Evolutionary conservation across 37 sponge, comb jelly and placozoan genomes (phyloP).

Genomic region (Bolinopsis microptera): DNA sequence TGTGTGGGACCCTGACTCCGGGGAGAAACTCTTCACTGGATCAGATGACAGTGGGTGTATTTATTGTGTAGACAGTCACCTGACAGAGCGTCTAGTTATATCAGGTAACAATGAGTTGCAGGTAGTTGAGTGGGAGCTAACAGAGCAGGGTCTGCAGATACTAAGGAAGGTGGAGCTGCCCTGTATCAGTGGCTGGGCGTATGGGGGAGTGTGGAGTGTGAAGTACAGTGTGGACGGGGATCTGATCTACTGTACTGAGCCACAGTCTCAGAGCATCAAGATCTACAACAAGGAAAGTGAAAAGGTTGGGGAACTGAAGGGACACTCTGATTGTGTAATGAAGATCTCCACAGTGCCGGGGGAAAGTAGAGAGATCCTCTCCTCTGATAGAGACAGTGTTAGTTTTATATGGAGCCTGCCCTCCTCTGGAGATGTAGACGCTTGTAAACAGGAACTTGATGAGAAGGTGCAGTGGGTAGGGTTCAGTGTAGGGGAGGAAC

Average conservation of each 20-base stretch:
- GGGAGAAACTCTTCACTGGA: neutral
- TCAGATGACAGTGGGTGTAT: slow-evolving; percentile 24
- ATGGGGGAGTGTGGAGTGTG: slow-evolving; percentile 34
- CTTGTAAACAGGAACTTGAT: slow-evolving; percentile 17
- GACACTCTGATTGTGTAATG: slow-evolving; percentile 44
- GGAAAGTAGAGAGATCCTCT: slow-evolving; percentile 10
- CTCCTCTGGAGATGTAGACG: neutral
- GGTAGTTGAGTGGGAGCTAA: slow-evolving; percentile 6
- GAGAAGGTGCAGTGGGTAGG: slow-evolving; percentile 40
- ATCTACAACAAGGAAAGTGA: neutral
- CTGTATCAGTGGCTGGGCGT: slow-evolving; percentile 48
- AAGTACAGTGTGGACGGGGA: neutral
- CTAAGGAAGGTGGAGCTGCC: neutral
- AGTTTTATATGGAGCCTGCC: neutral
- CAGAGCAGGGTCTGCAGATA: neutral
- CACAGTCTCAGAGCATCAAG: slow-evolving; percentile 25
- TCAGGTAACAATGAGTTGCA: neutral
- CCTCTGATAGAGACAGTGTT: neutral
- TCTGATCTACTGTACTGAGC: neutral
- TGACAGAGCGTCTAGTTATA: neutral
- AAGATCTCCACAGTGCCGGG: slow-evolving; percentile 1
- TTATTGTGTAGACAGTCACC: slow-evolving; percentile 10
- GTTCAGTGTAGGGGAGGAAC: neutral
- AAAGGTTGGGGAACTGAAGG: slow-evolving; percentile 56
- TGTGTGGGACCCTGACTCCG: neutral